Percentiles rank a stretch among this genome's conserved stretches.
These are phyloP conservation scores for Scolopax mira DNA, from an alignment of 2,113 vertebrate genomes.

Conservation along the genomic window DNA sequence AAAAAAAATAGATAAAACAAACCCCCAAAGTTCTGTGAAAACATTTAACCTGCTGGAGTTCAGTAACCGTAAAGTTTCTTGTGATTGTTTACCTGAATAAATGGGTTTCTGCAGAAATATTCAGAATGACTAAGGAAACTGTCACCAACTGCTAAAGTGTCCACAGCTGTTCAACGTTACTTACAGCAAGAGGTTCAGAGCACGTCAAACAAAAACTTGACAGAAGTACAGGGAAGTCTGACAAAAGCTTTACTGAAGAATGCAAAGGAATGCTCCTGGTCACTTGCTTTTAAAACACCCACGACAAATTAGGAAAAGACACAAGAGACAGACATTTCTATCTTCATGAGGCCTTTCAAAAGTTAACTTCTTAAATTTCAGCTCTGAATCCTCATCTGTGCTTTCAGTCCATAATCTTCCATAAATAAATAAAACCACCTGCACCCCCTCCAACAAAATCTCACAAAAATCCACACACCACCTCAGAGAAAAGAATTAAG, in stretches of 20 bases:
- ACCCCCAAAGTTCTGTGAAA: neutral
- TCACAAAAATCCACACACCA: neutral
- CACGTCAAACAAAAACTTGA: neutral
- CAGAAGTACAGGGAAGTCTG: neutral
- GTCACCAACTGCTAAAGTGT: neutral
- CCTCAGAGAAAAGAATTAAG: neutral
- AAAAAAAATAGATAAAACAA: rapidly evolving
- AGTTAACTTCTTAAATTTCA: neutral
- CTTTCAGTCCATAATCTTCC: neutral
- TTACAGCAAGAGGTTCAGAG: neutral
- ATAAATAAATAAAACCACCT: neutral
- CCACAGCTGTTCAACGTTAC: neutral
- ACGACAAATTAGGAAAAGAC: neutral
- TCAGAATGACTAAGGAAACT: neutral
- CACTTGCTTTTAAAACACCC: neutral
- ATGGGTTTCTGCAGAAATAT: neutral
- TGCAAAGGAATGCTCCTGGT: neutral
- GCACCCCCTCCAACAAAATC: neutral
- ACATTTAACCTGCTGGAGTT: neutral
- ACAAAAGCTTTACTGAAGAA: neutral
- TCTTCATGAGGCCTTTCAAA: neutral
- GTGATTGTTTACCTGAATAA: neutral
- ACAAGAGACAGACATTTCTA: neutral
- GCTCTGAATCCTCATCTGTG: neutral
- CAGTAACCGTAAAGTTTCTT: neutral